Conservation (phyloP, 2,888 invertebrate genomes). For the Cosmopolites sordidus region DNA sequence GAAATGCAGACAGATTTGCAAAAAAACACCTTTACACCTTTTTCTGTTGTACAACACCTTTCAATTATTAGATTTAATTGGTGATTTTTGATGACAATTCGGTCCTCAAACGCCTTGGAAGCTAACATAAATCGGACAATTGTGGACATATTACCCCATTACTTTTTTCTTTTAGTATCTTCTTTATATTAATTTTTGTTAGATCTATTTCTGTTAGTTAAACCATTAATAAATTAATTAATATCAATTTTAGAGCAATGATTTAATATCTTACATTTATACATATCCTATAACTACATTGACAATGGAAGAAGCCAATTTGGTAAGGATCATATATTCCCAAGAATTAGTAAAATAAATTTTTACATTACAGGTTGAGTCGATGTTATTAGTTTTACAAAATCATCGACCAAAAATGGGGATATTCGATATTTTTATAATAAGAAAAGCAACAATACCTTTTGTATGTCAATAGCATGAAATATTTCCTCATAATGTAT, state of each 20-base stretch:
- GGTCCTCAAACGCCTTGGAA: too few species aligned
- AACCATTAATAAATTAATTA: neutral
- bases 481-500: too few species aligned
- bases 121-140: too few species aligned
- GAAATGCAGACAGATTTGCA: too few species aligned
- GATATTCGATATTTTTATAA: constrained; percentile 31
- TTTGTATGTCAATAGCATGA: constrained; percentile 30
- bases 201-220: neutral
- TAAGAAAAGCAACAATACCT: constrained; percentile 30
- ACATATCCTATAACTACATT: constrained; percentile 39
- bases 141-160: neutral
- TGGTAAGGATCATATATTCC: constrained; percentile 3
- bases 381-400: constrained; percentile 28
- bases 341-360: constrained; percentile 1
- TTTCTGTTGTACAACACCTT: too few species aligned
- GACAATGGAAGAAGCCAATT: constrained; percentile 36
- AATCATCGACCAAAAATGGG: constrained; percentile 29
- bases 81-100: too few species aligned
- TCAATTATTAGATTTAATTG: too few species aligned
- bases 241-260: constrained; percentile 35
- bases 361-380: constrained; percentile 31
- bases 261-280: constrained; percentile 37
- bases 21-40: too few species aligned
- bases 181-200: neutral
- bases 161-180: neutral